Percentiles rank a stretch among this genome's conserved stretches.
phyloP scores from a whole-genome alignment of 37 sponge, comb jelly and placozoan genomes.

The Halisarca cf. caerulea region DNA sequence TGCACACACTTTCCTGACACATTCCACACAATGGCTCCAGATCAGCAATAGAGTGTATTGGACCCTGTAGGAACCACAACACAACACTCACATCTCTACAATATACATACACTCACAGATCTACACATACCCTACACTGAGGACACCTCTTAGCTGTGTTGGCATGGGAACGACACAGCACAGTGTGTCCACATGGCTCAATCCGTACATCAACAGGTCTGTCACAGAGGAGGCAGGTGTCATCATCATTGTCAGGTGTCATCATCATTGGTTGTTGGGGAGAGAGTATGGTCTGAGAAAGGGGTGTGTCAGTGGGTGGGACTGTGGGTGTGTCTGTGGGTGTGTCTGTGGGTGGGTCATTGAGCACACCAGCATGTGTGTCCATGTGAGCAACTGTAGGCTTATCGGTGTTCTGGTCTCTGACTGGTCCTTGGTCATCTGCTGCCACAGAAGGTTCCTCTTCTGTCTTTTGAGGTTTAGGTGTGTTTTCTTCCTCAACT shows the following conservation, averaged over 20 bases:
- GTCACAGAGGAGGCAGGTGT: constrained; percentile 69
- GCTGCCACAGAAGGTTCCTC: not conserved
- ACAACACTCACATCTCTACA: not conserved
- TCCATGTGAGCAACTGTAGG: too few relatives aligned
- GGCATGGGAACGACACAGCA: constrained; percentile 68
- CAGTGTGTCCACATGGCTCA: constrained; percentile 78
- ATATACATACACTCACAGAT: not conserved
- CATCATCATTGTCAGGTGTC: not conserved
- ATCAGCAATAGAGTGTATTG: constrained; percentile 36
- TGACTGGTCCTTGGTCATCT: not conserved
- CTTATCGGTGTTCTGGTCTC: too few relatives aligned
- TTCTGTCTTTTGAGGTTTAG: too few relatives aligned
- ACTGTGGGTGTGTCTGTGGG: too few relatives aligned
- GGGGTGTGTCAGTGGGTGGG: constrained; percentile 42
- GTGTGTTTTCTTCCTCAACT: not conserved
- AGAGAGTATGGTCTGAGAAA: constrained; percentile 48
- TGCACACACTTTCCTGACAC: too few relatives aligned
- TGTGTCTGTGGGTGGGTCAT: too few relatives aligned
- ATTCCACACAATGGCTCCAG: too few relatives aligned
- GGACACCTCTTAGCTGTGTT: constrained; percentile 82
- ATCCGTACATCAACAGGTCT: constrained; percentile 57
- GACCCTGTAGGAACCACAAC: constrained; percentile 21
- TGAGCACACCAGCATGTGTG: too few relatives aligned
- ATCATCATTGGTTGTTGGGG: constrained; percentile 47
- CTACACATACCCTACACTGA: constrained; percentile 57